These are phyloP conservation scores for Troilus luridus DNA, from an alignment of 2,888 invertebrate genomes.

Conservation along the genomic window DNA sequence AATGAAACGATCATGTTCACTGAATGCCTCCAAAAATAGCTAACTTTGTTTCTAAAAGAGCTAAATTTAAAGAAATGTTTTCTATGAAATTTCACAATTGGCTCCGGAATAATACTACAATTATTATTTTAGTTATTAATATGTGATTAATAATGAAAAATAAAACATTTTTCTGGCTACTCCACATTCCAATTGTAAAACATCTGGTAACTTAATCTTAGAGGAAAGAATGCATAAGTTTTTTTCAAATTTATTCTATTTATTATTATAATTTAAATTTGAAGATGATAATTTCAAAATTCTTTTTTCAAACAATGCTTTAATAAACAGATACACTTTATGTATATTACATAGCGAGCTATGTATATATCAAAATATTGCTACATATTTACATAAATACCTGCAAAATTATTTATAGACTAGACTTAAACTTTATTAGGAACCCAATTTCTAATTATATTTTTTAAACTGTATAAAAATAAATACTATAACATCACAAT, in stretches of 20 bases:
- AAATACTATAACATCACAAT: background rate
- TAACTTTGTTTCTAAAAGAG: too few species aligned
- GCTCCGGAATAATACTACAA: too few species aligned
- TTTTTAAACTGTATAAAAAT: background rate
- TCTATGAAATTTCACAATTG: too few species aligned
- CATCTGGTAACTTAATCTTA: too few species aligned
- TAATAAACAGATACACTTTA: background rate
- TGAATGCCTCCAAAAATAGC: too few species aligned
- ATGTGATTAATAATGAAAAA: too few species aligned
- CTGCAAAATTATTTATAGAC: background rate
- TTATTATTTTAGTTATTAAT: too few species aligned
- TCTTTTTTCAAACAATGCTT: background rate
- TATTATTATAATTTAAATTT: background rate
- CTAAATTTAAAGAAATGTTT: too few species aligned
- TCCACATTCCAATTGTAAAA: too few species aligned
- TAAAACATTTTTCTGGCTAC: too few species aligned
- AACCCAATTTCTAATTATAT: background rate
- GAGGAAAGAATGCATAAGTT: background rate
- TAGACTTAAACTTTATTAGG: background rate
- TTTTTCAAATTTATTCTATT: background rate
- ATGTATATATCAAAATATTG: background rate
- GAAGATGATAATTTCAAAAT: background rate
- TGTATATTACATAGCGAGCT: background rate
- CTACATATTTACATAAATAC: background rate
- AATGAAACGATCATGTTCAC: too few species aligned